Evolutionary conservation across 2,888 invertebrate species (phyloP).

Genomic region (Rugalucina vietnamica): DNA sequence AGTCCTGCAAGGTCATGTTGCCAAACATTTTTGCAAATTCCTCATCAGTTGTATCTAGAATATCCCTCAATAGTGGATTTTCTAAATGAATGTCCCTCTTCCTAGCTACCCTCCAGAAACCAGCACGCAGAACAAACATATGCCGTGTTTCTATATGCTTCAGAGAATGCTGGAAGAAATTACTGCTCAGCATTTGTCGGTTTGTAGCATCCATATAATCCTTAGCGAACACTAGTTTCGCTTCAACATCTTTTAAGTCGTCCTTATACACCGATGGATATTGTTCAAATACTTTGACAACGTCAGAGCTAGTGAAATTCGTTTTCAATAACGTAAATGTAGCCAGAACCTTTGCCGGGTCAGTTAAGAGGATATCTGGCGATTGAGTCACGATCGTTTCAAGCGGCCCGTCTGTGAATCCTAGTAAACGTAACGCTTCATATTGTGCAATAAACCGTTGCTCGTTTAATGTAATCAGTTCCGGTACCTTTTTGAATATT

Average conservation of each 20-base stretch:
- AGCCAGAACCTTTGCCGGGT: neutral
- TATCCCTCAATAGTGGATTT: conserved; percentile 65
- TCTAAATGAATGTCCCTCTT: conserved; percentile 55
- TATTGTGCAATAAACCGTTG: neutral
- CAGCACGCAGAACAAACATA: conserved; percentile 66
- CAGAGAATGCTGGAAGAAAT: conserved; percentile 61
- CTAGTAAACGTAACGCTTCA: conserved; percentile 32
- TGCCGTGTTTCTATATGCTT: conserved; percentile 68
- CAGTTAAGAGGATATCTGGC: conserved; percentile 33
- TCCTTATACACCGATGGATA: conserved; percentile 61
- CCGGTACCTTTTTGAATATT: conserved; percentile 7
- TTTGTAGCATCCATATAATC: conserved; percentile 69
- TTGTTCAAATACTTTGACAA: conserved; percentile 45
- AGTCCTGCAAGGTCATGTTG: conserved; percentile 64
- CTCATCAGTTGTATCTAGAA: conserved; percentile 64
- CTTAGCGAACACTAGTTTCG: conserved; percentile 67
- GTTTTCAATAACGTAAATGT: conserved; percentile 51
- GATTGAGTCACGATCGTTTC: conserved; percentile 16
- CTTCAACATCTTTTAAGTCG: conserved; percentile 52
- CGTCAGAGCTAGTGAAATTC: conserved; percentile 64
- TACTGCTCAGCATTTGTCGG: conserved; percentile 66
- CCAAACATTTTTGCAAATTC: conserved; percentile 69
- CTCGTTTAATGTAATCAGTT: neutral
- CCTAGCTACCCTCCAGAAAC: conserved; percentile 58
- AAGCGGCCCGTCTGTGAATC: conserved; percentile 27